Evolutionary conservation across 2,888 invertebrate species (phyloP).

Genomic region (Chorisops tibialis): DNA sequence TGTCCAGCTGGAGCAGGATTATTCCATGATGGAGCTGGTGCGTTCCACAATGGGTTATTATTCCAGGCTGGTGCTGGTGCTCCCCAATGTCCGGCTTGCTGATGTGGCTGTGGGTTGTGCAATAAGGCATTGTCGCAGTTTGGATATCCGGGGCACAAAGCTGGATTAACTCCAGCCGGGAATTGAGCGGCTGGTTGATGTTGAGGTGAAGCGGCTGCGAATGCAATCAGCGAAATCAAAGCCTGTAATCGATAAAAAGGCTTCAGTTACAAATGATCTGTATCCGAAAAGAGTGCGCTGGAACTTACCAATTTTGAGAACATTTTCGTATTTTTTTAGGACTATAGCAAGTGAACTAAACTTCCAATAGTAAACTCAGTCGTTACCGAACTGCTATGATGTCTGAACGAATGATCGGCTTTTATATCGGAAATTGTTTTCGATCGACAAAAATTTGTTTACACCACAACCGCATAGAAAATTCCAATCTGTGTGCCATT

Average conservation of each 20-base stretch:
- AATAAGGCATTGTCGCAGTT: constrained; percentile 55
- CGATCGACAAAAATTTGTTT: not conserved
- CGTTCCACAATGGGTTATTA: constrained; percentile 18
- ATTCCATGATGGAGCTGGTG: constrained; percentile 7
- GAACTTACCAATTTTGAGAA: constrained; percentile 52
- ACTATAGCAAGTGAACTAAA: constrained; percentile 48
- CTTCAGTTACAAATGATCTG: not conserved
- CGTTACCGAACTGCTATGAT: constrained; percentile 47
- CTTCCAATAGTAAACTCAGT: constrained; percentile 52
- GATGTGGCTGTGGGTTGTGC: constrained; percentile 46
- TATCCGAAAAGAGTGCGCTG: not conserved
- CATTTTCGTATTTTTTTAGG: constrained; percentile 45
- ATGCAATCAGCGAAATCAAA: constrained; percentile 42
- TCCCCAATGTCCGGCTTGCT: constrained; percentile 40
- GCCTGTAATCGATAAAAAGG: constrained; percentile 1
- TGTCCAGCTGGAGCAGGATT: constrained; percentile 6
- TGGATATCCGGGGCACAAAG: constrained; percentile 55
- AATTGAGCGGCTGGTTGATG: constrained; percentile 51
- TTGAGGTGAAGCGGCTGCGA: constrained; percentile 49
- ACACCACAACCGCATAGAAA: not conserved
- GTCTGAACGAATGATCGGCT: constrained; percentile 38
- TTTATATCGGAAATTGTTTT: constrained; percentile 41
- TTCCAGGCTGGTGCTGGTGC: constrained; percentile 37
- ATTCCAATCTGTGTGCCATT: no score
- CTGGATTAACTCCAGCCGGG: constrained; percentile 55